phyloP scores from a whole-genome alignment of 2,888 invertebrate genomes.

The Drosophila sordidapex region DNA sequence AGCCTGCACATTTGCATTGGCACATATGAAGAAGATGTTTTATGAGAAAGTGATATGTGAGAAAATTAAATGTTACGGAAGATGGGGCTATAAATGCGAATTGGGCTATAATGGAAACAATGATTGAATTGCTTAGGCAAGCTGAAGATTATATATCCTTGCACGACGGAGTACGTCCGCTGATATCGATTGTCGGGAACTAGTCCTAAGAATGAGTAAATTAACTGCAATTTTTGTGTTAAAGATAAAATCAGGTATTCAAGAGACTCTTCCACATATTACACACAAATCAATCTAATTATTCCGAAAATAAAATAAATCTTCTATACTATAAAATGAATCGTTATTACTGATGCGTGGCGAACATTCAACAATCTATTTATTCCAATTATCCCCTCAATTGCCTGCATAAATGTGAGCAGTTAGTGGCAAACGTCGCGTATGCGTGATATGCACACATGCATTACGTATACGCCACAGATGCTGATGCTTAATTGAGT shows the following conservation, averaged over 20 bases:
- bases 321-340: not conserved
- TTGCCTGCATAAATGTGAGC: not conserved
- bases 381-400: not conserved
- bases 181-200: not conserved
- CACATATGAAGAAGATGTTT: slow-evolving; percentile 5
- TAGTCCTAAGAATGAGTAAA: not conserved
- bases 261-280: not conserved
- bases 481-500: slow-evolving; percentile 29
- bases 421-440: not conserved
- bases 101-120: not conserved
- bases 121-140: not conserved
- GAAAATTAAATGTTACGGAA: not conserved
- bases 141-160: not conserved
- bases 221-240: fast-evolving
- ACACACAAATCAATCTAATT: not conserved
- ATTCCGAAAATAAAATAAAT: not conserved
- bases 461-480: slow-evolving; percentile 16
- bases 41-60: not conserved
- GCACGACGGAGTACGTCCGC: not conserved
- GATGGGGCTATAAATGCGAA: not conserved
- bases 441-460: slow-evolving; percentile 3
- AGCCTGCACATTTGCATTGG: slow-evolving; percentile 32
- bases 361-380: not conserved
- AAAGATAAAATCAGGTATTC: not conserved
- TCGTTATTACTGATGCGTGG: not conserved